Evolutionary conservation across 1,140 invertebrate genomes (phyloP).

Genomic region (Hyphantria cunea): DNA sequence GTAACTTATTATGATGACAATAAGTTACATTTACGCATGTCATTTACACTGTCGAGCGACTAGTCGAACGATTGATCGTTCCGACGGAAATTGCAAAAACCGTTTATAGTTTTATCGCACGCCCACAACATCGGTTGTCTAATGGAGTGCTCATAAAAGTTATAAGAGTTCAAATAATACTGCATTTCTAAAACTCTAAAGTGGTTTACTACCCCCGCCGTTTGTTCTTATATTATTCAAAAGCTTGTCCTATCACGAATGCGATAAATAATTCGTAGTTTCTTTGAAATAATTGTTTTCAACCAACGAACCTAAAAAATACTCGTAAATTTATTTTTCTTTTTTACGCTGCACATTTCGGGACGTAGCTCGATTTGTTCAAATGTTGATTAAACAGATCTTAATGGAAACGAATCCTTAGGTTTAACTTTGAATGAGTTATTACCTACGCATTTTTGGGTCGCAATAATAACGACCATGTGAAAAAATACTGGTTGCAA

Average conservation of each 20-base stretch:
- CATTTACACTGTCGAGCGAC: not conserved
- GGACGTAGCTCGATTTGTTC: too few species aligned
- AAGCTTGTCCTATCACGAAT: conserved; percentile 5
- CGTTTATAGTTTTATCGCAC: conserved; percentile 15
- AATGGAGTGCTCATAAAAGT: conserved; percentile 8
- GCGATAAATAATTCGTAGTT: not conserved
- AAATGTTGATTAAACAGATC: too few species aligned
- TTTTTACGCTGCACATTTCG: too few species aligned
- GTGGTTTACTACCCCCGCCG: not conserved
- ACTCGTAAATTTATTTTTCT: too few species aligned
- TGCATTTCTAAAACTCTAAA: conserved; percentile 6
- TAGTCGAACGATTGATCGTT: conserved; percentile 10
- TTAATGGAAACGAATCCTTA: too few species aligned
- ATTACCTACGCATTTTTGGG: too few species aligned
- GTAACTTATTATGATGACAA: too few species aligned
- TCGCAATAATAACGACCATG: too few species aligned
- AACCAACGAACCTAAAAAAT: too few species aligned
- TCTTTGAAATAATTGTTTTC: not conserved
- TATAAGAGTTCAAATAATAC: not conserved
- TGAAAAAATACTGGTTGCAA: too few species aligned
- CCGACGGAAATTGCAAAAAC: conserved; percentile 20
- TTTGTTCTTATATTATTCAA: not conserved
- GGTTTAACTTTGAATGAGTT: too few species aligned
- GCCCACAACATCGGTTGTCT: conserved; percentile 2
- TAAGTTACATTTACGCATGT: too few species aligned